Evolutionary conservation across 2,113 vertebrate genomes (phyloP).

Genomic region (Pollimyrus isidori): DNA sequence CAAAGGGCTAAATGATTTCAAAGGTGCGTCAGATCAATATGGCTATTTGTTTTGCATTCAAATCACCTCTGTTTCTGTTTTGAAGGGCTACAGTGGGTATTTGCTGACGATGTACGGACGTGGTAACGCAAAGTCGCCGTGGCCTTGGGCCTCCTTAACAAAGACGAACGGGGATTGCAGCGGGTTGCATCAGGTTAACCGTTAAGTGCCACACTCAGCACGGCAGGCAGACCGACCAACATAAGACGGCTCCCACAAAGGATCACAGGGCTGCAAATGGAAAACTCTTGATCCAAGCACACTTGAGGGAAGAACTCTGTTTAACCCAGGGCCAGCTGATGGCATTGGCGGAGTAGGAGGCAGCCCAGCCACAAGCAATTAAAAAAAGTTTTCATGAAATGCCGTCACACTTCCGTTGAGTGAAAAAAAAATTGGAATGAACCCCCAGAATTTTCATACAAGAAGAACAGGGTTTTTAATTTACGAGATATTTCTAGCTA

Average conservation of each 20-base stretch:
- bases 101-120: conserved; percentile 62
- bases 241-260: conserved; percentile 12
- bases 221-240: conserved; percentile 25
- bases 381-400: background rate
- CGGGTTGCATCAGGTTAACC: conserved; percentile 41
- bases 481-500: background rate
- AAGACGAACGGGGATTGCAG: conserved; percentile 50
- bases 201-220: conserved; percentile 32
- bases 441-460: background rate
- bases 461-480: background rate
- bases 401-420: background rate
- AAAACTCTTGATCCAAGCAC: background rate
- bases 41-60: conserved; percentile 38
- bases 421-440: background rate
- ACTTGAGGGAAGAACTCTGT: background rate
- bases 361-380: background rate
- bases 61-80: conserved; percentile 25
- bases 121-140: conserved; percentile 35
- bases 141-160: conserved; percentile 32
- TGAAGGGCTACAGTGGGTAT: conserved; percentile 46
- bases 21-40: conserved; percentile 46
- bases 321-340: background rate
- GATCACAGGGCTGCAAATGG: background rate
- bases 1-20: background rate
- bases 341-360: background rate